Evolutionary conservation across 2,113 vertebrate species (phyloP).

Genomic region (Elachura formosa): DNA sequence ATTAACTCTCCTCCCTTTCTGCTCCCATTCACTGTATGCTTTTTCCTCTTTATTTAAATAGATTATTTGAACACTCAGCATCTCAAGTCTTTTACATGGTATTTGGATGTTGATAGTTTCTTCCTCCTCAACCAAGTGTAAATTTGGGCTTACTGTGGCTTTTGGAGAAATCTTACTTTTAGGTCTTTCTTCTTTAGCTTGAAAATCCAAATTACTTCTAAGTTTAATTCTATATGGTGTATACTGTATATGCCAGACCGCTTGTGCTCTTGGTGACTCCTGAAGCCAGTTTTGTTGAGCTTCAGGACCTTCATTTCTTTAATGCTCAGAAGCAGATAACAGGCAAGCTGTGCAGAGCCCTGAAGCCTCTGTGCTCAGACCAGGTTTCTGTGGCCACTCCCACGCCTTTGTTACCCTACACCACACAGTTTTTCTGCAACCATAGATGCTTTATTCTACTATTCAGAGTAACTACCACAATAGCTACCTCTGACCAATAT

Average conservation of each 20-base stretch:
- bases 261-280: neutral
- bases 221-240: neutral
- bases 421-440: neutral
- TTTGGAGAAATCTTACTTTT: neutral
- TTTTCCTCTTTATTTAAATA: neutral
- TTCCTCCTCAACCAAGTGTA: neutral
- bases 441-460: neutral
- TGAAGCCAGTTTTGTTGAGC: neutral
- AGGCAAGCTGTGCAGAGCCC: no score
- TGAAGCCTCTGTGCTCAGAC: neutral
- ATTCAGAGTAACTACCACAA: neutral
- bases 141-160: neutral
- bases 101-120: neutral
- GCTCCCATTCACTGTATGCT: neutral
- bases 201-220: neutral
- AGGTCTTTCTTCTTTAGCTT: neutral
- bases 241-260: neutral
- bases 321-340: neutral
- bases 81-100: neutral
- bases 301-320: neutral
- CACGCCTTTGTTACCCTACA: neutral
- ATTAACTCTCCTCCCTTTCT: neutral
- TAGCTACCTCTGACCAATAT: neutral
- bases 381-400: accelerated
- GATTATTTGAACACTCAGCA: neutral